phyloP scores from a whole-genome alignment of 2,888 invertebrate genomes.

The Hylaea fasciaria region DNA sequence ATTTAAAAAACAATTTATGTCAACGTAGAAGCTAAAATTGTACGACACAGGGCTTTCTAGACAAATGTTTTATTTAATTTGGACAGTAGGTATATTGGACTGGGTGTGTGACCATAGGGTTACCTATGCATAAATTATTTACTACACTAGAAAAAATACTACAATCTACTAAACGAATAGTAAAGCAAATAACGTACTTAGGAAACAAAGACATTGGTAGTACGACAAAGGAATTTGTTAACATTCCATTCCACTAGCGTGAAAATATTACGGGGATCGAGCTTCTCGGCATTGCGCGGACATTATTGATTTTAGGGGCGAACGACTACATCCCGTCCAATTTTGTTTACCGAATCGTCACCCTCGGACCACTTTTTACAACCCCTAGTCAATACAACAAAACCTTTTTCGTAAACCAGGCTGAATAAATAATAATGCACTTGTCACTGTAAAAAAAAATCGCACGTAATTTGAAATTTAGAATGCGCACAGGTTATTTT shows the following conservation, averaged over 20 bases:
- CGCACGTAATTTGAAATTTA: constrained; percentile 26
- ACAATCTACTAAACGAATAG: neutral
- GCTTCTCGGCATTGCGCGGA: constrained; percentile 63
- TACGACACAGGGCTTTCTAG: too few species aligned
- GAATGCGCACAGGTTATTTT: constrained; percentile 34
- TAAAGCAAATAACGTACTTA: neutral
- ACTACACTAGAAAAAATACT: neutral
- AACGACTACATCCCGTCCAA: constrained; percentile 57
- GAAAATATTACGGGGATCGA: constrained; percentile 35
- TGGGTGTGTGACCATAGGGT: neutral
- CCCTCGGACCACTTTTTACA: constrained; percentile 31
- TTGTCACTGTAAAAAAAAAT: constrained; percentile 29
- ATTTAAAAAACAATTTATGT: too few species aligned
- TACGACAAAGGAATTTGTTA: constrained; percentile 15
- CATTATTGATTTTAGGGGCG: constrained; percentile 75
- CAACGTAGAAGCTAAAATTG: too few species aligned
- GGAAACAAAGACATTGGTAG: constrained; percentile 13
- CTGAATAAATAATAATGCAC: constrained; percentile 26
- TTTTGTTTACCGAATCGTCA: constrained; percentile 55
- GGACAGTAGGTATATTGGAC: too few species aligned
- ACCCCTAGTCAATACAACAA: constrained; percentile 27
- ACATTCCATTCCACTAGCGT: constrained; percentile 39
- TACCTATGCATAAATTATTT: neutral
- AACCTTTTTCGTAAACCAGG: constrained; percentile 31
- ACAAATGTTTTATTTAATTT: too few species aligned